phyloP scores from a whole-genome alignment of 2,888 invertebrate species.

The Amphipyra berbera region DNA sequence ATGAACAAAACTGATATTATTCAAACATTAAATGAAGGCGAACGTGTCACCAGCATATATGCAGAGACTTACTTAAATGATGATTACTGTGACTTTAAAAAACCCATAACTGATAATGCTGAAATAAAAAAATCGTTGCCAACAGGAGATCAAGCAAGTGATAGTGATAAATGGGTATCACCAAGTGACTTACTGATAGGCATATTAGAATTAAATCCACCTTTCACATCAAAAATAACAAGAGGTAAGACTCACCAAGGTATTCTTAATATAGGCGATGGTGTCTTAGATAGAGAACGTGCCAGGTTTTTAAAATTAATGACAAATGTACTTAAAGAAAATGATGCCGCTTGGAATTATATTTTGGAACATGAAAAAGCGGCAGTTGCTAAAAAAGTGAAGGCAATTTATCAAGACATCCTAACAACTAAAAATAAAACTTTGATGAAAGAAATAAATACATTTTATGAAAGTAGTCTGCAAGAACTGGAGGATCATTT shows the following conservation, averaged over 20 bases:
- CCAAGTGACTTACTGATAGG: conserved; percentile 83
- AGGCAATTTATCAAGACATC: conserved; percentile 70
- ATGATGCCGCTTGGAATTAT: conserved; percentile 78
- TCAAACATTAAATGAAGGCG: conserved; percentile 60
- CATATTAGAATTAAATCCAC: conserved; percentile 76
- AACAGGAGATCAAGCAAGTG: neutral
- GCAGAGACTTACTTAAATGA: conserved; percentile 79
- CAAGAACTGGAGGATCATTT: conserved; percentile 78
- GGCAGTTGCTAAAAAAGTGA: conserved; percentile 70
- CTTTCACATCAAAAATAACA: conserved; percentile 84
- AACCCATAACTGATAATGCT: conserved; percentile 13
- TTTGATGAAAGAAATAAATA: conserved; percentile 74
- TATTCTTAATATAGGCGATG: conserved; percentile 79
- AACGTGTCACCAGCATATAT: conserved; percentile 77
- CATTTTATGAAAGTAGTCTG: conserved; percentile 78
- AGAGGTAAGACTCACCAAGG: conserved; percentile 83
- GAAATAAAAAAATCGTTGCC: conserved; percentile 27
- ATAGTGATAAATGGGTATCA: conserved; percentile 74
- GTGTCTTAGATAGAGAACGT: conserved; percentile 71
- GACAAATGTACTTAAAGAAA: conserved; percentile 69
- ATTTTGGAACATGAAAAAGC: conserved; percentile 74
- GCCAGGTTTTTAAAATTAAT: conserved; percentile 67
- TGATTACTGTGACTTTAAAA: conserved; percentile 62
- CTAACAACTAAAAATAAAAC: conserved; percentile 74
- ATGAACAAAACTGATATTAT: conserved; percentile 70